Conservation (phyloP, 2,113 vertebrate species). For the Salvelinus fontinalis region DNA sequence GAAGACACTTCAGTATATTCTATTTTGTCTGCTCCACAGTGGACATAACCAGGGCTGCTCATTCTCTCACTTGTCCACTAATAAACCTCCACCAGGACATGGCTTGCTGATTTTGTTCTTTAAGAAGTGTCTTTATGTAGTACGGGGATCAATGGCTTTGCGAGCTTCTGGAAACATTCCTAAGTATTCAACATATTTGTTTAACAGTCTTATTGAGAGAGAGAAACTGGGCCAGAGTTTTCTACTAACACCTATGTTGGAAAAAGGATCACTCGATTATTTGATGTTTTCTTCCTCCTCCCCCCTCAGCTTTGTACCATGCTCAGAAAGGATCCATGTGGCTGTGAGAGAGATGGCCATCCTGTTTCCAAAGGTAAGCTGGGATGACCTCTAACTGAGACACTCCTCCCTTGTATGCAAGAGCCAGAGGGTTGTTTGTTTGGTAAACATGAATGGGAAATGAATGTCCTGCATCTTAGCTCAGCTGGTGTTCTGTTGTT, state of each 20-base stretch:
- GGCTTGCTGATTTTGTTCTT: no score
- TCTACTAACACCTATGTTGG: not conserved
- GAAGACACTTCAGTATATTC: not conserved
- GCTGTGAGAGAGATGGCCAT: slow-evolving; percentile 97
- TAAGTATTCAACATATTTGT: not conserved
- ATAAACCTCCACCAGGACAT: no score
- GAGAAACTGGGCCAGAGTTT: not conserved
- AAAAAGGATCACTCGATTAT: not conserved
- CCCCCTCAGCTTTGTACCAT: slow-evolving; percentile 86
- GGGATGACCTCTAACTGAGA: not conserved
- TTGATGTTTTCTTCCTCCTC: not conserved
- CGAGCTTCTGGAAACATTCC: not conserved
- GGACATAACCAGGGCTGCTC: not conserved
- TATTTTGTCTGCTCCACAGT: not conserved
- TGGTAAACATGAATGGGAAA: slow-evolving; percentile 32
- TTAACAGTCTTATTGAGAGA: not conserved
- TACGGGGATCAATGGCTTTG: no score
- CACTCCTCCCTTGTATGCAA: slow-evolving; percentile 4
- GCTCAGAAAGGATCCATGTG: slow-evolving; percentile 94
- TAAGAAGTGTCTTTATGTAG: no score
- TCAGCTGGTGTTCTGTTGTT: not conserved
- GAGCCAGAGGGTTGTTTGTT: slow-evolving; percentile 23
- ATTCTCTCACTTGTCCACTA: no score
- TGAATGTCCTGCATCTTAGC: slow-evolving; percentile 1
- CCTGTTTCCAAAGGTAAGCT: slow-evolving; percentile 93